Conservation (phyloP, 2,797 vertebrate species). For the Vipera ursinii region DNA sequence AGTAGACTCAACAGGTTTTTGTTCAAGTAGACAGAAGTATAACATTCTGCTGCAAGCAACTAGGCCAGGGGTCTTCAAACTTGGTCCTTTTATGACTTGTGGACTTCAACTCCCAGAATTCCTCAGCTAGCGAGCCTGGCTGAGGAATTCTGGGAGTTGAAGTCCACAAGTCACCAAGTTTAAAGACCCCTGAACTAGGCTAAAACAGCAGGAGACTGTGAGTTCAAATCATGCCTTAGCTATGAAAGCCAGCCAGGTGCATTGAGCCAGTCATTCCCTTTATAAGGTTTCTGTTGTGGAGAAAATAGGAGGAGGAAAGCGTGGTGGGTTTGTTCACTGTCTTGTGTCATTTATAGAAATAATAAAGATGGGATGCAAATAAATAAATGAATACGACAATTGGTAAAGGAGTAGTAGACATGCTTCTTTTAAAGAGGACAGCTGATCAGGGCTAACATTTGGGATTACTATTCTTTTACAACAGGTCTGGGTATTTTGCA, state of each 20-base stretch:
- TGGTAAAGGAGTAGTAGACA: neutral
- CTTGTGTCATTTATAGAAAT: neutral
- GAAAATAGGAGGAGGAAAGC: neutral
- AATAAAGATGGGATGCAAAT: neutral
- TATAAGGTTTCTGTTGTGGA: neutral
- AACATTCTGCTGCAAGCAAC: neutral
- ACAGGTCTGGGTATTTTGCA: neutral
- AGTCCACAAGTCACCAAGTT: no score
- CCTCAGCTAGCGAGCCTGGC: no score
- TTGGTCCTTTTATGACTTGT: no score
- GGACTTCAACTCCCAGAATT: no score
- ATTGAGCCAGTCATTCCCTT: neutral
- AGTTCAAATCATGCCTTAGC: neutral
- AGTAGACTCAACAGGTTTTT: neutral
- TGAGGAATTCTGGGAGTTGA: no score
- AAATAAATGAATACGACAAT: fast-evolving
- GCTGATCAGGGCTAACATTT: fast-evolving
- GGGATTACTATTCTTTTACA: neutral
- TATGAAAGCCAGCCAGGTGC: neutral
- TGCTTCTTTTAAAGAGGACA: neutral
- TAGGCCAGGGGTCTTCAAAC: no score
- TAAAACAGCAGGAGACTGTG: neutral
- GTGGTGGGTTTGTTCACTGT: neutral
- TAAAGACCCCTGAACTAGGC: no score
- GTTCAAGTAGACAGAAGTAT: neutral